Evolutionary conservation across 2,888 invertebrate species (phyloP).

Genomic region (Agrypnus murinus): DNA sequence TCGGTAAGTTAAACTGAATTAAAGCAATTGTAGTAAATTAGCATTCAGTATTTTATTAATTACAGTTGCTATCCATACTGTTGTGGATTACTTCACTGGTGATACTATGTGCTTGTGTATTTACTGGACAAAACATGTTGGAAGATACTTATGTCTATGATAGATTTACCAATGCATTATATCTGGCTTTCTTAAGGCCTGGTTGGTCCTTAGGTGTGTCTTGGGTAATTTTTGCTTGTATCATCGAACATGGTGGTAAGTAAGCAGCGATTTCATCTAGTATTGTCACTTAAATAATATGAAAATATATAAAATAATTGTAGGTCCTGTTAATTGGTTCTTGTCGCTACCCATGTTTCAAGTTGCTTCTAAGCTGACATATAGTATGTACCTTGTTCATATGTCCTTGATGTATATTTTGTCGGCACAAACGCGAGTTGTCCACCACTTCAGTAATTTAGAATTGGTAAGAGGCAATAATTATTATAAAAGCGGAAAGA

Average conservation of each 20-base stretch:
- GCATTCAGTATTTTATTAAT: too few species aligned
- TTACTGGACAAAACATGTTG: constrained; percentile 14
- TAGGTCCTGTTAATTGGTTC: constrained; percentile 30
- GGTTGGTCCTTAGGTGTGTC: constrained; percentile 71
- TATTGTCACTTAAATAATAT: too few species aligned
- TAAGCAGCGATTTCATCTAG: neutral
- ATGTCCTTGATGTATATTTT: neutral
- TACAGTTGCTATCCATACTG: too few species aligned
- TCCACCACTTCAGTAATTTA: neutral
- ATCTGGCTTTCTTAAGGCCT: constrained; percentile 69
- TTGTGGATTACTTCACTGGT: constrained; percentile 6
- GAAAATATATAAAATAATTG: constrained; percentile 11
- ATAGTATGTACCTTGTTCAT: constrained; percentile 8
- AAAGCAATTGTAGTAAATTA: too few species aligned
- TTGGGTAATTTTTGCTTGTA: constrained; percentile 73
- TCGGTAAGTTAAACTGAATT: constrained; percentile 9
- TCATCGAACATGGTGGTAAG: constrained; percentile 72
- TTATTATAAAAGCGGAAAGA: neutral
- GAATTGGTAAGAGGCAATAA: neutral
- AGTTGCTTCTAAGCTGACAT: constrained; percentile 25
- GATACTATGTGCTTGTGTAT: constrained; percentile 1
- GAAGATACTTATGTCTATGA: constrained; percentile 12
- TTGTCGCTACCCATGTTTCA: constrained; percentile 27
- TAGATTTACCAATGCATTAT: constrained; percentile 58
- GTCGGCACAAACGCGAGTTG: neutral